Base-by-base conservation (phyloP, 2,797 vertebrate genomes). In the Macrochelys suwanniensis region DNA sequence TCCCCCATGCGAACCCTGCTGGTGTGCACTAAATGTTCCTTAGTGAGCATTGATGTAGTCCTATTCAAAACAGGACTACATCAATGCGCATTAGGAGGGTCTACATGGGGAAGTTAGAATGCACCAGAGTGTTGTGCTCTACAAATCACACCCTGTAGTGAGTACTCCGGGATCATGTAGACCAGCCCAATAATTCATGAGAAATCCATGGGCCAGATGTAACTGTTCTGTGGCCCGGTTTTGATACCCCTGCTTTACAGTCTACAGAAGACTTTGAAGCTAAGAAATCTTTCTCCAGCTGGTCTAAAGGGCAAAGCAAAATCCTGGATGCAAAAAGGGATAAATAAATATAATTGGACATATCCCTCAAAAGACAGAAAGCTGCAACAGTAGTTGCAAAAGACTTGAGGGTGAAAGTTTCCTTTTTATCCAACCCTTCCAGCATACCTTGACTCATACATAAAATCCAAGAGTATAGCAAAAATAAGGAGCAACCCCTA, bases 271-370 rank as follows among this genome's bases (percentile, higher is more conserved):
- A 57, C 57, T 90, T 26, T 59, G 68, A 94, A 93, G 87, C 50
- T 83, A 71, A 71, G 16, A 68, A 71, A 42, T 21, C n/a, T 19
- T 21, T 68, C 17, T 21, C 65, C n/a, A 68, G 37, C 65, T 68
- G 17, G 65, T 68, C 37, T 37, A 68, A 68, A 37, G 23, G 23
- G 37, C 19, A 42, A 71, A 71, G 87, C 79, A 96, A 96, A 95
- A 85, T 51, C 23, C 61, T 86, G 28, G 91, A 88, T 94, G 90
- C 42, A 95, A 92, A 96, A 94, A 81, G 88, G 85, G 88, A 85
- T 80, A 33, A 47, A 94, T 85, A 96, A 95, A 93, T 94, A 83
- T 93, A 96, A 83, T 87, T 87, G 86, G 92, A 95, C 61, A 65
- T 89, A 71, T 87, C 57, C 47, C 2, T 12, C 3, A 1, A 61